Percentiles rank a stretch among this genome's conserved stretches.
phyloP scores from a whole-genome alignment of 2,113 vertebrate species.

The Gadus chalcogrammus region DNA sequence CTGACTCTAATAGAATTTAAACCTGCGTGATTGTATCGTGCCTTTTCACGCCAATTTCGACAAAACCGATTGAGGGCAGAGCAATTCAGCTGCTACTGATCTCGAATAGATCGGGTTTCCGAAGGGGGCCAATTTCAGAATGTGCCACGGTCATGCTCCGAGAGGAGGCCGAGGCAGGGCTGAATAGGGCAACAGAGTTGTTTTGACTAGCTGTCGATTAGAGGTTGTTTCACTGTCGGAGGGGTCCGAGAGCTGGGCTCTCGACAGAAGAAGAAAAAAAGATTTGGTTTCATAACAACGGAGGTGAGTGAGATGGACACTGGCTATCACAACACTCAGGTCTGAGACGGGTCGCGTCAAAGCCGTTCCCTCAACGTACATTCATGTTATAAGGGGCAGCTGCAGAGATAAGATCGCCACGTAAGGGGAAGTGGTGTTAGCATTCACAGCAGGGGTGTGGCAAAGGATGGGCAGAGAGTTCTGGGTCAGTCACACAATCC shows the following conservation, averaged over 20 bases:
- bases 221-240: conserved; percentile 68
- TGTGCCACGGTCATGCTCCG: conserved; percentile 52
- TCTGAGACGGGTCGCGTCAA: conserved; percentile 63
- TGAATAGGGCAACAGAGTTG: conserved; percentile 58
- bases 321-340: conserved; percentile 61
- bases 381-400: conserved; percentile 44
- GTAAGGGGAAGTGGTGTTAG: conserved; percentile 59
- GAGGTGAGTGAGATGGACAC: conserved; percentile 49
- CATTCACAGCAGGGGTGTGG: conserved; percentile 9
- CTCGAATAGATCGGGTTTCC: conserved; percentile 69
- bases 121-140: conserved; percentile 57
- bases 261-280: conserved; percentile 28
- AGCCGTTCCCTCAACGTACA: conserved; percentile 56
- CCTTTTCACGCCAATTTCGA: conserved; percentile 71
- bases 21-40: conserved; percentile 64
- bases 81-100: conserved; percentile 78
- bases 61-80: conserved; percentile 61
- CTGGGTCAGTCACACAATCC: conserved; percentile 58
- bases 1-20: conserved; percentile 53
- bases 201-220: conserved; percentile 79
- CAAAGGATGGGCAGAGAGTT: conserved; percentile 46
- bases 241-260: conserved; percentile 52
- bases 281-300: conserved; percentile 70
- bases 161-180: conserved; percentile 16
- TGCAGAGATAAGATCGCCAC: conserved; percentile 47